phyloP scores from a whole-genome alignment of 2,888 invertebrate species.

The Melanargia galathea region DNA sequence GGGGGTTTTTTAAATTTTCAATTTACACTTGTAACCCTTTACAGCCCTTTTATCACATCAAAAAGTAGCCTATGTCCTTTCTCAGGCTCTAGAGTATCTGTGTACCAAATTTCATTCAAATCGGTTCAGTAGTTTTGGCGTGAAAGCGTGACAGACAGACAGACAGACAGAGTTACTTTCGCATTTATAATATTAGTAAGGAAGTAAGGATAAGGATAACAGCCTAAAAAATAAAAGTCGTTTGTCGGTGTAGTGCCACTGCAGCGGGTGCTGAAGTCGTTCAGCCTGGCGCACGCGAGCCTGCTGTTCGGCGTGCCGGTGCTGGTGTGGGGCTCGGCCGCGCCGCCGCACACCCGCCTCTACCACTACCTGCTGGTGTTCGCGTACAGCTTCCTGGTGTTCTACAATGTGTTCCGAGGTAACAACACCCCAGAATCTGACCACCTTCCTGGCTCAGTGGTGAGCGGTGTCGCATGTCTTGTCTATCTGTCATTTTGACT shows the following conservation, averaged over 20 bases:
- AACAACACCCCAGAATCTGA: conserved; percentile 31
- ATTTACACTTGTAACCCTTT: too few relatives aligned
- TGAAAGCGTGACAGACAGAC: too few relatives aligned
- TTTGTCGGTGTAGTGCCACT: conserved; percentile 50
- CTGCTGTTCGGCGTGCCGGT: conserved; percentile 83
- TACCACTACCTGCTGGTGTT: conserved; percentile 83
- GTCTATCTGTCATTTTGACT: too few relatives aligned
- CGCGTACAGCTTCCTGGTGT: conserved; percentile 84
- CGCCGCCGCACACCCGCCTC: conserved; percentile 48
- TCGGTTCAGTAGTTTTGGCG: too few relatives aligned
- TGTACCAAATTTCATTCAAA: too few relatives aligned
- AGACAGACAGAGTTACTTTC: too few relatives aligned
- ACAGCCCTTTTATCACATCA: too few relatives aligned
- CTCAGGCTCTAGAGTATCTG: too few relatives aligned
- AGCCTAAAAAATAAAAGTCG: neutral
- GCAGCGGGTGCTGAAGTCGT: conserved; percentile 75
- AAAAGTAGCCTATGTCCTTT: too few relatives aligned
- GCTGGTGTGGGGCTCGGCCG: conserved; percentile 83
- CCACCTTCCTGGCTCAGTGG: neutral
- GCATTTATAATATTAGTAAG: too few relatives aligned
- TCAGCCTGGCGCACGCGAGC: conserved; percentile 83
- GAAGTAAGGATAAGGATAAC: too few relatives aligned
- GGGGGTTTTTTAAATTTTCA: too few relatives aligned
- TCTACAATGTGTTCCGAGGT: conserved; percentile 86
- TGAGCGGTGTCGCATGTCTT: neutral